Evolutionary conservation across 2,113 vertebrate genomes (phyloP).

Genomic region (Vireo altiloquus): DNA sequence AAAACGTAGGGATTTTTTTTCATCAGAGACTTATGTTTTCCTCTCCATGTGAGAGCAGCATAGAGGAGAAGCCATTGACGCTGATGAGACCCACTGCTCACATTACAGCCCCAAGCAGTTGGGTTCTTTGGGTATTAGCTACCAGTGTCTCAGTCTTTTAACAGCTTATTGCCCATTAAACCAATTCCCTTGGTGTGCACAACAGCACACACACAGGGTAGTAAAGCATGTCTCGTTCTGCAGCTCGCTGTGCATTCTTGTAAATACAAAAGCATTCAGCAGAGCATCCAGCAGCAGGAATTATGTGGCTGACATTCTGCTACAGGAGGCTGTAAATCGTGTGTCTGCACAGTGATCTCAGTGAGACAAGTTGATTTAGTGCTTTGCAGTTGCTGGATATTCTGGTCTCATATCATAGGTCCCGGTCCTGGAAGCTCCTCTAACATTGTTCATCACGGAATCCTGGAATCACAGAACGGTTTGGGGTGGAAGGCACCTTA

Average conservation of each 20-base stretch:
- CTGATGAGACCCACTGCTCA: constrained; percentile 16
- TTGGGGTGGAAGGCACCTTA: not conserved
- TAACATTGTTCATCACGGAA: not conserved
- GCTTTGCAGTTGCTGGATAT: not conserved
- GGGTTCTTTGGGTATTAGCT: constrained; percentile 18
- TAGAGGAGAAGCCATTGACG: not conserved
- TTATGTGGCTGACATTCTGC: not conserved
- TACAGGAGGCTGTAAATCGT: not conserved
- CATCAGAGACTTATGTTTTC: not conserved
- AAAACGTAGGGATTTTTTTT: not conserved
- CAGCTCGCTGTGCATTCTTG: not conserved
- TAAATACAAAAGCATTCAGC: not conserved
- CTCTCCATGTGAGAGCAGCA: not conserved
- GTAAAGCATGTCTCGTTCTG: not conserved
- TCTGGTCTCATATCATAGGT: not conserved
- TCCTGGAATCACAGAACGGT: not conserved
- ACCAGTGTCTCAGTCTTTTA: constrained; percentile 20
- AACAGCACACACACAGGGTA: not conserved
- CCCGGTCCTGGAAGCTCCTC: not conserved
- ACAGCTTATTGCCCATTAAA: constrained; percentile 52
- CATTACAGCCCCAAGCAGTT: constrained; percentile 7
- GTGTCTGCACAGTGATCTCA: not conserved
- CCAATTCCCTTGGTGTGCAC: not conserved
- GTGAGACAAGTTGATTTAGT: not conserved
- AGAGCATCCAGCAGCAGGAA: not conserved